Conservation (phyloP, 35 echinoderm and acorn worm species). For the Patiria miniata region DNA sequence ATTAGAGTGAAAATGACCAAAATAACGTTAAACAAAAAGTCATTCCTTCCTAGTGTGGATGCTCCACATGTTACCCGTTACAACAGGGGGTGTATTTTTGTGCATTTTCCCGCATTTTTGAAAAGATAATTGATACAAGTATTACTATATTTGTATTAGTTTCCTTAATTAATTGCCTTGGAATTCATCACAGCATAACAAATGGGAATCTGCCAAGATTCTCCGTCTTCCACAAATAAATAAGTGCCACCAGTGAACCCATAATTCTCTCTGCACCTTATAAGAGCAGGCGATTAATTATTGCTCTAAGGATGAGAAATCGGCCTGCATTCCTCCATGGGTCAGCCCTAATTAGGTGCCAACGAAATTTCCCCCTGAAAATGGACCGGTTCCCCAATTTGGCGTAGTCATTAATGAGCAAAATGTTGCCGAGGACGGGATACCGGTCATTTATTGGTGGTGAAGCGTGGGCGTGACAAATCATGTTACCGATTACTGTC, state of each 20-base stretch:
- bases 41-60: too few relatives aligned
- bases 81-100: too few relatives aligned
- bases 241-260: background rate
- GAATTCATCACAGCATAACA: background rate
- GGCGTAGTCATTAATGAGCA: too few relatives aligned
- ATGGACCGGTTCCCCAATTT: too few relatives aligned
- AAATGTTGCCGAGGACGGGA: too few relatives aligned
- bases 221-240: background rate
- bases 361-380: background rate
- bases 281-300: background rate
- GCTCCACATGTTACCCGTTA: too few relatives aligned
- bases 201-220: background rate
- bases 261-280: slow-evolving; percentile 12
- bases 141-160: background rate
- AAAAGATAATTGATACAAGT: background rate
- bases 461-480: too few relatives aligned
- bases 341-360: background rate
- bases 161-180: background rate
- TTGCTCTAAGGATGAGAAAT: background rate
- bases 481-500: too few relatives aligned
- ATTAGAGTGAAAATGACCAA: too few relatives aligned
- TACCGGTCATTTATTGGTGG: too few relatives aligned
- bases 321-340: background rate
- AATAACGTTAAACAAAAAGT: too few relatives aligned
- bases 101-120: too few relatives aligned